Base-by-base conservation (phyloP, 2,888 invertebrate species). In the Atherix ibis region DNA sequence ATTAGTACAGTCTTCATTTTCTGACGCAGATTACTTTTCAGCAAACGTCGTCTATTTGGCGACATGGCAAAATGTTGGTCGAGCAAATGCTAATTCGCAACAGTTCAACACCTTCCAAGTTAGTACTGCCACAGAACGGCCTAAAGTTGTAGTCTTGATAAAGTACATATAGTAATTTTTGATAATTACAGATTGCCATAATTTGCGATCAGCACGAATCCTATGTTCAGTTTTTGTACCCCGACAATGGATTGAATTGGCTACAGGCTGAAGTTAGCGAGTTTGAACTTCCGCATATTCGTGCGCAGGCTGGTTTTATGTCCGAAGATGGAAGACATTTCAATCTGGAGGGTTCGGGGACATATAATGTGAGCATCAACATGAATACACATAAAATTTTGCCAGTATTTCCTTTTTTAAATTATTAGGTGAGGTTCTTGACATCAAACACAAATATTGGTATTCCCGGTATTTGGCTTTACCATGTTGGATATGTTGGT, bases 241-340 rank as follows among this genome's bases (percentile, higher is more conserved):
- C 87, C 1, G 76, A 81, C 46, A 70, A 76, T 39, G 87, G 87
- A 2, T 76, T 98, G 34, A 83, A 89, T 53, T 98, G 97, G 97
- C 73, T 88, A 34, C 81, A 84, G 54, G 81, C 80, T 31, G 76
- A 79, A 38, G 67, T 72, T 0, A 77, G 79, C 45, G 71, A 73
- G n/a, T 67, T 72, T n/a, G 76, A 75, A 17, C 54, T 83, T 30
- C 82, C 84, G 0, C 92, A 94, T 51, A 85, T 89, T 0, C 77
- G 85, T 46, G 92, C 89, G 2, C 95, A 97, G 62, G 89, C 82
- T 33, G 95, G 94, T 3, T 81, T 97, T 47, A 75, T 88, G 42
- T 71, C 85, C 2, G 81, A 81, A 40, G 85, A 88, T 53, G 84
- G 84, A 26, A 70, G 79, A 37, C 64, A 74, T 35, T 76, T 73